phyloP scores from a whole-genome alignment of 1,140 invertebrate genomes.

The Caerostris extrusa region DNA sequence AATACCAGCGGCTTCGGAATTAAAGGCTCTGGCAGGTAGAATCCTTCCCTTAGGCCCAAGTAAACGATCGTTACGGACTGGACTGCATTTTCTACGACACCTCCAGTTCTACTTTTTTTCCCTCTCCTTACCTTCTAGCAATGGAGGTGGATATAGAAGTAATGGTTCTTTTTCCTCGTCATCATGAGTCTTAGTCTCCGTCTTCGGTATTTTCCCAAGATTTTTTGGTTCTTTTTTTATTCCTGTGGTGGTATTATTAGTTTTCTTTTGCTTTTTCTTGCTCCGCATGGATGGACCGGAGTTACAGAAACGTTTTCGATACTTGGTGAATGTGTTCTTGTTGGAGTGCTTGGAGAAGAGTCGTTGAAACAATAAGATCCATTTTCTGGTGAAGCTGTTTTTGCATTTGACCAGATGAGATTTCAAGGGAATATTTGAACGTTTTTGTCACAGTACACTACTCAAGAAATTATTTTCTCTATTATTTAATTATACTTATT shows the following conservation, averaged over 20 bases:
- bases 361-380: neutral
- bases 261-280: neutral
- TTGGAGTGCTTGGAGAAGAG: neutral
- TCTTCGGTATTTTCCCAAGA: slow-evolving; percentile 67
- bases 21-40: slow-evolving; percentile 76
- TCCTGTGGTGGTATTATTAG: neutral
- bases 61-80: slow-evolving; percentile 74
- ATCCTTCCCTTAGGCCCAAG: slow-evolving; percentile 69
- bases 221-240: slow-evolving; percentile 47
- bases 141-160: slow-evolving; percentile 75
- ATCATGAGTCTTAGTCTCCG: slow-evolving; percentile 74
- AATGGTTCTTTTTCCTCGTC: slow-evolving; percentile 75
- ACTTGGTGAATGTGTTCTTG: slow-evolving; percentile 8
- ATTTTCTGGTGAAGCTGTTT: neutral
- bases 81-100: slow-evolving; percentile 76
- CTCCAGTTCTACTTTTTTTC: slow-evolving; percentile 38
- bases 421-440: neutral
- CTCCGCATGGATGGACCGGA: neutral
- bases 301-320: slow-evolving; percentile 33
- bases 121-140: neutral
- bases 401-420: neutral
- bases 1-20: slow-evolving; percentile 58
- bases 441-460: neutral
- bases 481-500: too few relatives aligned
- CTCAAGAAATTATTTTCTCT: too few relatives aligned